Percentiles rank a stretch among this genome's conserved stretches.
These are phyloP conservation scores for Alethe castanea DNA, from an alignment of 2,113 vertebrate genomes.

Conservation along the genomic window DNA sequence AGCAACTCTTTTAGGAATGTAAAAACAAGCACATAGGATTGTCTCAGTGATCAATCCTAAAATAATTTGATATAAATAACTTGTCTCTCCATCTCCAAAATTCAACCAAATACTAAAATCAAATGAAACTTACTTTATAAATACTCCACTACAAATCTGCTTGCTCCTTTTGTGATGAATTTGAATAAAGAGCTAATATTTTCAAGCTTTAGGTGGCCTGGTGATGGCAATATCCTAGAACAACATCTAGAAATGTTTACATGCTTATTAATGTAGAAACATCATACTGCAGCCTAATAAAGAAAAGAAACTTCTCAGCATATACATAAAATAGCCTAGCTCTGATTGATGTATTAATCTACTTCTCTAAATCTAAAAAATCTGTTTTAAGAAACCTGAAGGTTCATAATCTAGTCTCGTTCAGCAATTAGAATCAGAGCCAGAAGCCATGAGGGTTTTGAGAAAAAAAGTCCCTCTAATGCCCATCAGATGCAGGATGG, in stretches of 20 bases:
- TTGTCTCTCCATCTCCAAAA: neutral
- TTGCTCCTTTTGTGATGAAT: neutral
- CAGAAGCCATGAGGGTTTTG: neutral
- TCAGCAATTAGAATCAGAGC: neutral
- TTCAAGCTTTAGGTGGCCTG: neutral
- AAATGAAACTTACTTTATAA: neutral
- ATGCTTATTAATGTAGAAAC: neutral
- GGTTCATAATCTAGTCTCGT: fast-evolving
- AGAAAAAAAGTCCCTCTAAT: neutral
- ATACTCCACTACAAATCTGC: neutral
- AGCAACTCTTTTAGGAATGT: neutral
- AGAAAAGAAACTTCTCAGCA: neutral
- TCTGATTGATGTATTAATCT: neutral
- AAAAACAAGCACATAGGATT: neutral
- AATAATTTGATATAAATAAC: neutral
- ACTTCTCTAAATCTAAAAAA: neutral
- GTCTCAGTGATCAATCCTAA: neutral
- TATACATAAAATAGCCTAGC: neutral
- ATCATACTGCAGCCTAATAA: neutral
- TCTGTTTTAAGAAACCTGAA: neutral
- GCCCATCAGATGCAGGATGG: neutral
- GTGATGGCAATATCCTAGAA: neutral
- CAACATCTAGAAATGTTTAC: neutral
- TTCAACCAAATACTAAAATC: neutral
- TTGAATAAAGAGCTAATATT: neutral